Evolutionary conservation across 1,140 invertebrate genomes (phyloP).

Genomic region (Diploscapter pachys): DNA sequence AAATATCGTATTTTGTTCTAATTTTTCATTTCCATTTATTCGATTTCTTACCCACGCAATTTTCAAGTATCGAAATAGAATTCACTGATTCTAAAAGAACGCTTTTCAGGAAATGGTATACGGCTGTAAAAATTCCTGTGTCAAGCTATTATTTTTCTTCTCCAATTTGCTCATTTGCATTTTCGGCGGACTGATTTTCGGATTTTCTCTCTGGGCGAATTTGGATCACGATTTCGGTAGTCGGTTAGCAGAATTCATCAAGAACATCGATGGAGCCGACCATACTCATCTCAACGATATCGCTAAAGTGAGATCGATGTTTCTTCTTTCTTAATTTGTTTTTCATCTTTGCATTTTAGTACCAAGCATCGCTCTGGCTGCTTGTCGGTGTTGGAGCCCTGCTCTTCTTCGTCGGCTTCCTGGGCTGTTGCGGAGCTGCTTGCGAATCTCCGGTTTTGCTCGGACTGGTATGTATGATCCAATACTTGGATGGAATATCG

Average conservation of each 20-base stretch:
- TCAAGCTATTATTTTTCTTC: slow-evolving; percentile 54
- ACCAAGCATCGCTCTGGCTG: slow-evolving; percentile 56
- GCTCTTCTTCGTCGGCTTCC: slow-evolving; percentile 53
- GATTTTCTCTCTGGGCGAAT: slow-evolving; percentile 58
- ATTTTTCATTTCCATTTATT: no score
- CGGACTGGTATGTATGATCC: slow-evolving; percentile 43
- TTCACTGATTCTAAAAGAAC: no score
- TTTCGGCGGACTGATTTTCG: slow-evolving; percentile 52
- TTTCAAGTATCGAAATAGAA: no score
- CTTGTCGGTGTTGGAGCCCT: slow-evolving; percentile 53
- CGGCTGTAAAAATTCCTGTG: slow-evolving; percentile 47
- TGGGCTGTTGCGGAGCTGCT: slow-evolving; percentile 56
- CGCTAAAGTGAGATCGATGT: slow-evolving; percentile 27
- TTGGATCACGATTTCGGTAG: slow-evolving; percentile 51
- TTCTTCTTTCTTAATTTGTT: slow-evolving; percentile 9
- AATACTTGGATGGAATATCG: slow-evolving; percentile 10
- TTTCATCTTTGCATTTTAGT: slow-evolving; percentile 43
- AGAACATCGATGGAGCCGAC: slow-evolving; percentile 21
- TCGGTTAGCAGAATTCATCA: slow-evolving; percentile 18
- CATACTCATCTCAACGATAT: slow-evolving; percentile 45
- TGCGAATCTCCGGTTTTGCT: slow-evolving; percentile 50
- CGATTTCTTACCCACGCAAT: no score
- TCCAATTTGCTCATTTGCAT: slow-evolving; percentile 54
- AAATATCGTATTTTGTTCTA: no score
- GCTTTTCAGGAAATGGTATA: slow-evolving; percentile 2